Conservation (phyloP, 2,113 vertebrate species). For the Planiliza haematocheilus region DNA sequence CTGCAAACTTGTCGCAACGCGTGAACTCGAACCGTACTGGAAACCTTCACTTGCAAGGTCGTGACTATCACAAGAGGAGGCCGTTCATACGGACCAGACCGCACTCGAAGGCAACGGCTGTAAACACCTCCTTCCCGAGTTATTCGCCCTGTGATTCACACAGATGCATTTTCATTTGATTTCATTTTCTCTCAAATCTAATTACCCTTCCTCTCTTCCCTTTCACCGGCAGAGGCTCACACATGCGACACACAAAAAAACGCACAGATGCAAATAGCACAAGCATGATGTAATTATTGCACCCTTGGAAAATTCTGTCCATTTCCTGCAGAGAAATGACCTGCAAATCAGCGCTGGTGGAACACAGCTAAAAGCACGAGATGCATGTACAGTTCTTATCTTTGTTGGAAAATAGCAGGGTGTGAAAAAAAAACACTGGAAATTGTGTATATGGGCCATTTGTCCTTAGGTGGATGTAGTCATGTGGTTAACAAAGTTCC, state of each 20-base stretch:
- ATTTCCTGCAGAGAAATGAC: conserved; percentile 69
- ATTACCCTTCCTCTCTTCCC: conserved; percentile 48
- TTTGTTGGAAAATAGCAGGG: conserved; percentile 17
- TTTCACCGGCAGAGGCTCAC: conserved; percentile 5
- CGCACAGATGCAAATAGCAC: conserved; percentile 62
- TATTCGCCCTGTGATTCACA: conserved; percentile 42
- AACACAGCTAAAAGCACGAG: conserved; percentile 49
- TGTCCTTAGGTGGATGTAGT: conserved; percentile 11
- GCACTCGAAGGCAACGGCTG: too few relatives aligned
- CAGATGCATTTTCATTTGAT: conserved; percentile 54
- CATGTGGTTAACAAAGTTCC: conserved; percentile 3
- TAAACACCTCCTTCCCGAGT: conserved; percentile 14
- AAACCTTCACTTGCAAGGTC: too few relatives aligned
- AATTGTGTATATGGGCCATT: conserved; percentile 3
- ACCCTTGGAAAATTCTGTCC: conserved; percentile 55
- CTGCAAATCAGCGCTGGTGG: conserved; percentile 52
- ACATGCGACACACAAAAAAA: conserved; percentile 9
- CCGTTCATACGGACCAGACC: too few relatives aligned
- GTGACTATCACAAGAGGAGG: too few relatives aligned
- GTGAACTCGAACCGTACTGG: too few relatives aligned
- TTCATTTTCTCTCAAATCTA: conserved; percentile 57
- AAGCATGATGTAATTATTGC: conserved; percentile 78
- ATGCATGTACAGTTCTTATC: conserved; percentile 19
- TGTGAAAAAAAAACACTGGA: not conserved
- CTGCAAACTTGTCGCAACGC: too few relatives aligned